These are phyloP conservation scores for Drosophila buzzatii DNA, from an alignment of 2,888 invertebrate species.

Conservation along the genomic window DNA sequence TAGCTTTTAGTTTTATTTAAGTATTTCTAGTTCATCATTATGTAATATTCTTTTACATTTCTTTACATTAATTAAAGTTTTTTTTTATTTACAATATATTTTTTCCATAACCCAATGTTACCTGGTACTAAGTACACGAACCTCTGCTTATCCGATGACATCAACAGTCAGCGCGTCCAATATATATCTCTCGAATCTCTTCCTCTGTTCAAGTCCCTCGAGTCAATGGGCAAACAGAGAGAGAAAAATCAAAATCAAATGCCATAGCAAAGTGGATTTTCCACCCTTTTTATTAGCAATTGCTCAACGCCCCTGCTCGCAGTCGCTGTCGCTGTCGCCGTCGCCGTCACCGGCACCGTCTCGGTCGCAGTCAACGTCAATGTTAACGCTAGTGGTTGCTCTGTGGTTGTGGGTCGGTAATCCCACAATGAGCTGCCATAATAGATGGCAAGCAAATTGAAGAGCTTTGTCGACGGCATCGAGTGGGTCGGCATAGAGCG, in stretches of 20 bases:
- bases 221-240: slow-evolving; percentile 59
- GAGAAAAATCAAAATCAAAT: slow-evolving; percentile 81
- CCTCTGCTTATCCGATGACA: slow-evolving; percentile 71
- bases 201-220: slow-evolving; percentile 35
- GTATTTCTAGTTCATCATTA: no score
- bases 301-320: slow-evolving; percentile 52
- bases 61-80: neutral
- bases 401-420: slow-evolving; percentile 61
- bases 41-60: neutral
- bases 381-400: slow-evolving; percentile 44
- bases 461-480: slow-evolving; percentile 73
- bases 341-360: no score
- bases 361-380: slow-evolving; percentile 20
- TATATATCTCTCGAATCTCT: slow-evolving; percentile 42
- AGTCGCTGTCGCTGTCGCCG: neutral
- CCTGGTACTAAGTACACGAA: slow-evolving; percentile 12
- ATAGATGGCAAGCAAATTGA: slow-evolving; percentile 83
- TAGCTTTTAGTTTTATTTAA: no score
- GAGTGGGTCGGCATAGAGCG: slow-evolving; percentile 37
- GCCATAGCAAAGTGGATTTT: slow-evolving; percentile 83
- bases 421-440: slow-evolving; percentile 83
- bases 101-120: slow-evolving; percentile 5
- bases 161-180: slow-evolving; percentile 61
- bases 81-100: neutral
- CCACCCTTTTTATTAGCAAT: slow-evolving; percentile 82